Evolutionary conservation across 2,113 vertebrate genomes (phyloP).

Genomic region (Pavo muticus): DNA sequence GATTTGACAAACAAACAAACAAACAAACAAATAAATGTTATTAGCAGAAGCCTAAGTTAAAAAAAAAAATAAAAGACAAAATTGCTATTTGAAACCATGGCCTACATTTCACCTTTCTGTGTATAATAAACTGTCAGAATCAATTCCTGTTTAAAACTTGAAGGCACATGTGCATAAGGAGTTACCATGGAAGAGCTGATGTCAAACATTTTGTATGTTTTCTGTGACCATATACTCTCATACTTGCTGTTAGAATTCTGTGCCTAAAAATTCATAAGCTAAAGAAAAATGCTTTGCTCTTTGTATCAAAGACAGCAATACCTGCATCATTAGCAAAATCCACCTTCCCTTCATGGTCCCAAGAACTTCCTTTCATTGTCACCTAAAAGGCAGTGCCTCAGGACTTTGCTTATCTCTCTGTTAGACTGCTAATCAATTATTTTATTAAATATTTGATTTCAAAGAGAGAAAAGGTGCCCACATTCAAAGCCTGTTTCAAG

Average conservation of each 20-base stretch:
- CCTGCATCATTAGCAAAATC: not conserved
- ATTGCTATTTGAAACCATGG: not conserved
- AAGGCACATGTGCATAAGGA: not conserved
- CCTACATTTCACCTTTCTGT: not conserved
- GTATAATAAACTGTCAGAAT: not conserved
- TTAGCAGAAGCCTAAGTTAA: not conserved
- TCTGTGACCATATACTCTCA: not conserved
- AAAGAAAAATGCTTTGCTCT: not conserved
- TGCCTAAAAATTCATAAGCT: not conserved
- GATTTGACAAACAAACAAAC: too few species aligned
- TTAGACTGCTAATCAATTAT: not conserved
- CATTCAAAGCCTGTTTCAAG: not conserved
- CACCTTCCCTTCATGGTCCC: not conserved
- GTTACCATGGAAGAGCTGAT: not conserved
- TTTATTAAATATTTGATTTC: not conserved
- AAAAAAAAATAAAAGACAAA: not conserved
- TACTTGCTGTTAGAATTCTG: not conserved
- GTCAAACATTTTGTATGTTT: not conserved
- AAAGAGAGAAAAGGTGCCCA: not conserved
- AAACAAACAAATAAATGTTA: not conserved
- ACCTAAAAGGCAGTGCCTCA: not conserved
- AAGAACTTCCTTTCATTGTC: not conserved
- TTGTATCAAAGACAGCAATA: not conserved
- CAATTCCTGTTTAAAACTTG: not conserved
- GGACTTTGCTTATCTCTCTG: not conserved